Conservation (phyloP, 2,888 invertebrate genomes). For the Ectobius pallidus region DNA sequence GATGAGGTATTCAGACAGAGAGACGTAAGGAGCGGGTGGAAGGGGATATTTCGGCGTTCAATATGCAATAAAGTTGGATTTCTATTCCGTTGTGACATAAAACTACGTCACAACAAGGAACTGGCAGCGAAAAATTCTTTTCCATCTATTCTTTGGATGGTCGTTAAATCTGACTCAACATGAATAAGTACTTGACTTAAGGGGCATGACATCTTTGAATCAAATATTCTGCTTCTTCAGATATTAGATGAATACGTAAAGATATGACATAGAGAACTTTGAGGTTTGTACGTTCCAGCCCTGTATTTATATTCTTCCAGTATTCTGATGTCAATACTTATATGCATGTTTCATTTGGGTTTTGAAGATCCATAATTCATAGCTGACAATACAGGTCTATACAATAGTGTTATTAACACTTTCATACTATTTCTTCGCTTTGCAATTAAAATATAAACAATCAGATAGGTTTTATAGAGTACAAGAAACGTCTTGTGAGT, state of each 20-base stretch:
- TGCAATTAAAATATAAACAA: no score
- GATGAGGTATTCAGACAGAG: neutral
- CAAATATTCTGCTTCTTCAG: neutral
- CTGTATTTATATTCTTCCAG: no score
- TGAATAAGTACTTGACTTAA: neutral
- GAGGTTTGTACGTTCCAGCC: no score
- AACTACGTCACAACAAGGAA: neutral
- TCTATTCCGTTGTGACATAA: neutral
- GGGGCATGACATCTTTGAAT: neutral
- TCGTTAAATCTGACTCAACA: conserved; percentile 9
- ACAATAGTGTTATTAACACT: no score
- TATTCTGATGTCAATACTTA: no score
- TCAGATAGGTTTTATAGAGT: no score
- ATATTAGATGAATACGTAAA: neutral
- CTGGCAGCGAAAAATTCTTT: conserved; percentile 3
- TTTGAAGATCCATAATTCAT: no score
- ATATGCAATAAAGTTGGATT: conserved; percentile 20
- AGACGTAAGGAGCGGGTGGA: neutral
- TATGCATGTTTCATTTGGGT: no score
- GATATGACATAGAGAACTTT: no score
- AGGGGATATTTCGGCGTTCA: neutral
- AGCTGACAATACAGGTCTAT: no score
- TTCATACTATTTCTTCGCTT: no score
- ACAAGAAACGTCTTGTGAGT: no score
- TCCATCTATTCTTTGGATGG: neutral